Evolutionary conservation across 2,888 invertebrate species (phyloP), one percentile per base, ranked within the genome.

Genomic region (Opisthograptis luteolata): DNA sequence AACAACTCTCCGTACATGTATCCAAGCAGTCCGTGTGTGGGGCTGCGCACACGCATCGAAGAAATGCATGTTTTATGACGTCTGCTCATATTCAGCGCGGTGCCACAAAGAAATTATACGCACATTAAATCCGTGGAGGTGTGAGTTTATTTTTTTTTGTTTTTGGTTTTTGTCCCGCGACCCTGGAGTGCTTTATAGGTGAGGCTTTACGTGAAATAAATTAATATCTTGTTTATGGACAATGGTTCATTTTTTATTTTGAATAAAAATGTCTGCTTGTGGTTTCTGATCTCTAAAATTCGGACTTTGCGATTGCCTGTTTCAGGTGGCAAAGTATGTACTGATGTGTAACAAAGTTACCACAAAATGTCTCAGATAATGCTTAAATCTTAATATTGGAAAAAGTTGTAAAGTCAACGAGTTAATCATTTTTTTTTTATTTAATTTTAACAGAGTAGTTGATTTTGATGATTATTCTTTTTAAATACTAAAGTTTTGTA

Each of bases 91-190:
- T 88, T 87, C 85, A 84, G 82, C 84, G 88, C 90, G 90, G 90
- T 89, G 87, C 90, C 88, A 88, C 90, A 90, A 90, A 90, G 90
- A 88, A 90, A 90, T 90, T 90, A 90, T 90, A 90, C 90, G 90
- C 86, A 76, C 85, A 87, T 89, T 88, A 89, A 90, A 87, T 81
- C 86, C 75, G 77, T 87, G 73, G 87, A 88, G 88, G 86, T 87
- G 89, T 74, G 74, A 80, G 70, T 72, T 73, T 79, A 78, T 73
- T 76, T 73, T 62, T 66, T 61, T 64, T 68, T 71, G 68, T 70
- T 68, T 76, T 73, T 73, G 58, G 51, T 59, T 67, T 66, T 62
- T 68, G 66, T 60, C 65, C 68, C 64, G 60, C 68, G 44, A 40
- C 60, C 60, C 54, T 49, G 53, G 46, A 55, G 44, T 28, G 37